Evolutionary conservation across 1,140 invertebrate genomes (phyloP), one percentile per base, ranked within the genome.

Genomic region (Magallana ariakensis): DNA sequence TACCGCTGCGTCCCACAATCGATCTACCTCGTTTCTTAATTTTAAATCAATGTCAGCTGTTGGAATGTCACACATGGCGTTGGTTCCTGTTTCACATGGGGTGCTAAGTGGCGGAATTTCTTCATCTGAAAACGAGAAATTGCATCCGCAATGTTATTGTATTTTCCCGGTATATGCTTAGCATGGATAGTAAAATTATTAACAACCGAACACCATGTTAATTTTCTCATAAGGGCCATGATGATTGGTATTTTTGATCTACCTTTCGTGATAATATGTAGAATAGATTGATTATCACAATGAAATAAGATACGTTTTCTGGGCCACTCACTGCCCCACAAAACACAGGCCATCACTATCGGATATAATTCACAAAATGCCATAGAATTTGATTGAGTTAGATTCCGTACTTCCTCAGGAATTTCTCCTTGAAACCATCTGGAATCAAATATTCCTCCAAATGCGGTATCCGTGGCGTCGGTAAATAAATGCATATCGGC

Each of bases 351-450:
- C 58, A 86, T 75, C 8, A 86, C 85, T 11, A 86, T 86, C 7
- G 85, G 75, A 58, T 86, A 86, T n/a, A 86, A 15, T 53, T 84
- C 58, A 60, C 62, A 56, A 60, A 70, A 87, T 2, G 81, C 82
- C 10, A 84, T 75, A 0, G 57, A 87, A n/a, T n/a, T n/a, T n/a
- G n/a, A n/a, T n/a, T n/a, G n/a, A n/a, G n/a, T n/a, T n/a, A n/a
- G n/a, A n/a, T n/a, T n/a, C n/a, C n/a, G n/a, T n/a, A n/a, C n/a
- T n/a, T n/a, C n/a, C n/a, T n/a, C n/a, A n/a, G n/a, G n/a, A n/a
- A n/a, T n/a, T n/a, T n/a, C n/a, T n/a, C n/a, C n/a, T n/a, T n/a
- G n/a, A n/a, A n/a, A n/a, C n/a, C n/a, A n/a, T n/a, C n/a, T n/a
- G n/a, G n/a, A n/a, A n/a, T n/a, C n/a, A n/a, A n/a, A n/a, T n/a